These are phyloP conservation scores for Chelonia mydas DNA, from an alignment of 2,797 vertebrate genomes.

Conservation along the genomic window DNA sequence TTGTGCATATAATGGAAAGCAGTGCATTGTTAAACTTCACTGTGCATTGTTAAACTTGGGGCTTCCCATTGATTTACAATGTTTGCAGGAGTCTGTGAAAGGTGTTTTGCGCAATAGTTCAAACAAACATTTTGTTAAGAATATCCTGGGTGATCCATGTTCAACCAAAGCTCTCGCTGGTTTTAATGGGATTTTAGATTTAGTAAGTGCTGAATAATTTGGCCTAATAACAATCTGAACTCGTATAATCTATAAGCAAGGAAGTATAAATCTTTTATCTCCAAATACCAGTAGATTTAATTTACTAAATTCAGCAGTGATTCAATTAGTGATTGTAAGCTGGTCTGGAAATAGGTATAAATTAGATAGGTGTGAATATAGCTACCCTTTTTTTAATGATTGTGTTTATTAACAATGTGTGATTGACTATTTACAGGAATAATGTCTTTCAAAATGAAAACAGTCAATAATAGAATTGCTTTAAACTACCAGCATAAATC, in stretches of 20 bases:
- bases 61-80: neutral
- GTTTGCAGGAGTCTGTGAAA: neutral
- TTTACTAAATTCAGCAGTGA: neutral
- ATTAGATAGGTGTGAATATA: neutral
- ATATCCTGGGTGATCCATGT: neutral
- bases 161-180: neutral
- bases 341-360: neutral
- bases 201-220: neutral
- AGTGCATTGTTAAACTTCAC: rapidly evolving
- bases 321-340: neutral
- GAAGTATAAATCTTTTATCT: neutral
- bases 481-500: conserved; percentile 30
- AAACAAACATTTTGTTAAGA: neutral
- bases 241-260: neutral
- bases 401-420: neutral
- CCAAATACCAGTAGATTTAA: neutral
- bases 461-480: neutral
- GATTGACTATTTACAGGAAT: conserved; percentile 19
- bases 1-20: neutral
- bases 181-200: neutral
- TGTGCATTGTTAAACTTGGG: neutral
- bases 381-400: neutral
- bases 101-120: neutral
- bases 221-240: neutral
- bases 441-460: neutral